Conservation (phyloP, 1,140 invertebrate species). For the Charaxes varanes region DNA sequence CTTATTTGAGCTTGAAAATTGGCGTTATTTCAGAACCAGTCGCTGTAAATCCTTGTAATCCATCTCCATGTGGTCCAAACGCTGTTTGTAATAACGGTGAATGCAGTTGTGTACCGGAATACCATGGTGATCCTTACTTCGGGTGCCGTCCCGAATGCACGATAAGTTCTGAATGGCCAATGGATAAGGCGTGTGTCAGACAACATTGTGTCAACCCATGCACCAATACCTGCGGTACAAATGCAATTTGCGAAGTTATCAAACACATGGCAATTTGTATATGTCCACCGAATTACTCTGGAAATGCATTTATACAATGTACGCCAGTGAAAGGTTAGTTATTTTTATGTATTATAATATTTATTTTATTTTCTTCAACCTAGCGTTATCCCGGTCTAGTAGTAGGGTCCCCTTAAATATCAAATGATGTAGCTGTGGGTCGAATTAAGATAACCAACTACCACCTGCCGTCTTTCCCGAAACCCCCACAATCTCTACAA, state of each 20-base stretch:
- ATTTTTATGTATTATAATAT: conserved; percentile 9
- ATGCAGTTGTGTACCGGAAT: conserved; percentile 85
- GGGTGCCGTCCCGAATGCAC: conserved; percentile 82
- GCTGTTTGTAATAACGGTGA: conserved; percentile 84
- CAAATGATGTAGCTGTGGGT: too few species aligned
- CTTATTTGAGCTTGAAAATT: too few species aligned
- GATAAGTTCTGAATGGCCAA: conserved; percentile 82
- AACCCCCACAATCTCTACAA: too few species aligned
- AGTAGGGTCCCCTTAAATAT: too few species aligned
- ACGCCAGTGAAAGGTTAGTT: conserved; percentile 74
- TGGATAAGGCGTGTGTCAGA: conserved; percentile 80
- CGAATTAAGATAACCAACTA: too few species aligned
- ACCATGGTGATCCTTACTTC: conserved; percentile 81
- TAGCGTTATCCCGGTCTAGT: too few species aligned
- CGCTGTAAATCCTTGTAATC: conserved; percentile 75
- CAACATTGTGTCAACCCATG: conserved; percentile 84
- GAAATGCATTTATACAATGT: conserved; percentile 82
- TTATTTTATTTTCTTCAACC: too few species aligned
- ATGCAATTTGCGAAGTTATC: conserved; percentile 82
- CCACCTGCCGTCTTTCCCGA: too few species aligned
- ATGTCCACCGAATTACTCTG: conserved; percentile 79
- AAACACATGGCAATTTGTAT: conserved; percentile 85
- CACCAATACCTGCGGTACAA: conserved; percentile 80
- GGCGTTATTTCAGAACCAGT: conserved; percentile 43
- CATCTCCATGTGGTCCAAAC: conserved; percentile 81